These are phyloP conservation scores for Eugnorisma glareosa DNA, from an alignment of 2,888 invertebrate species.

Conservation along the genomic window DNA sequence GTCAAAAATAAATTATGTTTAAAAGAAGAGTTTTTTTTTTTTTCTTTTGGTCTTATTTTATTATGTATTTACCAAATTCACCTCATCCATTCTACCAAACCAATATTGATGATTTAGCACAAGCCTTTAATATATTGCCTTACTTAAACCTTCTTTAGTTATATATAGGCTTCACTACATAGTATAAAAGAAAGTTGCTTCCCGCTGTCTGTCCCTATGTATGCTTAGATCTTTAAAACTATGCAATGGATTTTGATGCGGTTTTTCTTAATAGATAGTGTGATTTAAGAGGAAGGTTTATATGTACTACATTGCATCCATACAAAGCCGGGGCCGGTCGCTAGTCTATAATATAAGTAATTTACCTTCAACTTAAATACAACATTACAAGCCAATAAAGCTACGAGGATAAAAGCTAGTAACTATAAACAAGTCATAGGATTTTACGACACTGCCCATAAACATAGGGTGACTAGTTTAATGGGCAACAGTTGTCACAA, in stretches of 20 bases:
- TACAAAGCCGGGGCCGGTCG: too few species aligned
- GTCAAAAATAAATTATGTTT: background rate
- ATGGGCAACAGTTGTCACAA: conserved; percentile 56
- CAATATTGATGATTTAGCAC: background rate
- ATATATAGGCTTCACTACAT: background rate
- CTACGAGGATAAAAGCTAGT: background rate
- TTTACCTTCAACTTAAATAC: background rate
- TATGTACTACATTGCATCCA: too few species aligned
- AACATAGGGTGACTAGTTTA: conserved; percentile 50
- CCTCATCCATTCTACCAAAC: background rate
- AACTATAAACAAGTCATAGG: conserved; percentile 4
- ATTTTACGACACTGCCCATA: conserved; percentile 37
- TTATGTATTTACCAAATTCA: background rate
- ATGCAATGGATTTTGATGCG: too few species aligned
- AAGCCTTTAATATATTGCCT: background rate
- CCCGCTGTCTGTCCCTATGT: too few species aligned
- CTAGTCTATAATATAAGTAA: background rate
- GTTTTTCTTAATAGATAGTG: too few species aligned
- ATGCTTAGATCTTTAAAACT: too few species aligned
- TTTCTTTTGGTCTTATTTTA: too few species aligned
- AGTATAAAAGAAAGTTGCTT: too few species aligned
- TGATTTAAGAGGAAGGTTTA: too few species aligned
- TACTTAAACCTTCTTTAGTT: background rate
- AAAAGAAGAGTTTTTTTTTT: background rate
- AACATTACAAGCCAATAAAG: background rate